Conservation (phyloP, 2,113 vertebrate species). For the Numida meleagris region DNA sequence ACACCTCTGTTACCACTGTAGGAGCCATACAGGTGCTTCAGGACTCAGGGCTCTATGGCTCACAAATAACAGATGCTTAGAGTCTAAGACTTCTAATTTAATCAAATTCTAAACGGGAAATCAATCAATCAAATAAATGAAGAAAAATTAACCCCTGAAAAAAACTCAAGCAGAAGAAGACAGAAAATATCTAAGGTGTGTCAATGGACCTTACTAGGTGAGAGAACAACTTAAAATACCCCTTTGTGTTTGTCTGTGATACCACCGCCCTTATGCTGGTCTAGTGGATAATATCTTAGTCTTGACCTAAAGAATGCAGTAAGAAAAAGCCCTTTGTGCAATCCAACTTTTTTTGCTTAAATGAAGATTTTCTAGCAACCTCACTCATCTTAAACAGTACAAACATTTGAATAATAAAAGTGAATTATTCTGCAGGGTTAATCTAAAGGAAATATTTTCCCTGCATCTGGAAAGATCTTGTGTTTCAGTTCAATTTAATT, state of each 20-base stretch:
- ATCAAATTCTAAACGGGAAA: background rate
- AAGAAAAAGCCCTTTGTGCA: background rate
- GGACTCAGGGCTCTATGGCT: background rate
- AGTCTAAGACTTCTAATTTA: background rate
- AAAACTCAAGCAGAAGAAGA: background rate
- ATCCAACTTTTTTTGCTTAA: rapidly evolving
- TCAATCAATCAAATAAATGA: too few species aligned
- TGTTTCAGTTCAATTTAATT: constrained; percentile 11
- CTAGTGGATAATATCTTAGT: rapidly evolving
- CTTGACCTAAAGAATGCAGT: background rate
- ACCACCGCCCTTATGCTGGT: background rate
- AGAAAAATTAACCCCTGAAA: background rate
- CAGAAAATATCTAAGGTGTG: background rate
- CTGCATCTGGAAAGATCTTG: background rate
- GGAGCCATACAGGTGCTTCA: background rate
- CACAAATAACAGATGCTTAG: background rate
- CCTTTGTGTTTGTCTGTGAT: background rate
- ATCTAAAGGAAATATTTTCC: background rate
- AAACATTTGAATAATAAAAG: background rate
- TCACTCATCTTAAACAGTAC: background rate
- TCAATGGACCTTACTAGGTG: background rate
- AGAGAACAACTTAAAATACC: background rate
- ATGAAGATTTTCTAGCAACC: background rate
- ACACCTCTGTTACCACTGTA: background rate
- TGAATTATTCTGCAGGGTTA: background rate